phyloP scores from a whole-genome alignment of 1,140 invertebrate species.

The Tigriopus japonicus region DNA sequence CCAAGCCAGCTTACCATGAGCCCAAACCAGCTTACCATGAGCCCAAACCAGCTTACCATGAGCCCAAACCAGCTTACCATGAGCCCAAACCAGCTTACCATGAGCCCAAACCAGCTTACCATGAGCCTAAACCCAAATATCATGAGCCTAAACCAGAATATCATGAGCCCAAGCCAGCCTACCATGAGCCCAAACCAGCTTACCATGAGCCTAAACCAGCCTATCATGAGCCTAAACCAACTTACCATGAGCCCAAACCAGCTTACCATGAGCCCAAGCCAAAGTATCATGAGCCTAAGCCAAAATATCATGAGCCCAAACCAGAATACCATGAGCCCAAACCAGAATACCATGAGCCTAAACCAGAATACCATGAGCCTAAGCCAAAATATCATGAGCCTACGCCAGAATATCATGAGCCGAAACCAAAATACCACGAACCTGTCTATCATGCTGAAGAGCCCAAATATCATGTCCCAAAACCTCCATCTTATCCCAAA shows the following conservation, averaged over 20 bases:
- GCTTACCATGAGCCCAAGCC: conserved; percentile 2
- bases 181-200: background rate
- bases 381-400: background rate
- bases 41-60: background rate
- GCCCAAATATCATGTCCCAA: background rate
- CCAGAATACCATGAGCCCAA: background rate
- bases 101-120: background rate
- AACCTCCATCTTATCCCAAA: background rate
- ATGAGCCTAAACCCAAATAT: background rate
- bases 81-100: background rate
- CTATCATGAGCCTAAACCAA: background rate
- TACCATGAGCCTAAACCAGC: conserved; percentile 7
- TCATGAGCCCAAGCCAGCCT: background rate
- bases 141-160: background rate
- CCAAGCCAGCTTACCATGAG: conserved; percentile 1
- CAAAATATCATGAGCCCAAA: background rate
- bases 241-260: background rate
- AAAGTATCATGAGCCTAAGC: background rate
- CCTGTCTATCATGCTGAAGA: background rate
- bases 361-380: background rate
- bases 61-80: background rate
- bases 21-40: conserved; percentile 2
- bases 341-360: background rate
- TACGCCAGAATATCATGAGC: background rate
- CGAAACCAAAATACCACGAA: background rate